phyloP scores from a whole-genome alignment of 2,797 vertebrate species.

The Gymnocypris eckloni region DNA sequence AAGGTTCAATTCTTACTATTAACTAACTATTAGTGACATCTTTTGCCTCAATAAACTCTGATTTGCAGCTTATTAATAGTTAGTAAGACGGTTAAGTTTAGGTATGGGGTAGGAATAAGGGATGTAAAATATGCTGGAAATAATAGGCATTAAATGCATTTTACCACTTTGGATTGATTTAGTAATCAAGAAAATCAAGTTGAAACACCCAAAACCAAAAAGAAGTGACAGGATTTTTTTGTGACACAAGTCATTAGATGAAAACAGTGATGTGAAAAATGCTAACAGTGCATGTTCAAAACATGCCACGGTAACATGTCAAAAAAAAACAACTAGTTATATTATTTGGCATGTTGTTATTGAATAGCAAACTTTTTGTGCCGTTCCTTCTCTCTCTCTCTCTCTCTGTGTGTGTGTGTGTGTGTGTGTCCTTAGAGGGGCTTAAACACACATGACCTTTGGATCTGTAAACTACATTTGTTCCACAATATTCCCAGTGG shows the following conservation, averaged over 20 bases:
- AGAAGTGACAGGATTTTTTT: background rate
- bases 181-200: background rate
- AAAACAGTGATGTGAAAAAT: background rate
- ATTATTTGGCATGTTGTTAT: background rate
- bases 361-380: background rate
- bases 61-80: background rate
- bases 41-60: background rate
- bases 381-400: background rate
- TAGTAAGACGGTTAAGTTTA: background rate
- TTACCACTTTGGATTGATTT: background rate
- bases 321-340: too few relatives aligned
- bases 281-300: background rate
- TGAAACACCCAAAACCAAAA: background rate
- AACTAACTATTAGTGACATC: background rate
- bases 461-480: conserved; percentile 67
- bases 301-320: background rate
- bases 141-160: too few relatives aligned
- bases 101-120: background rate
- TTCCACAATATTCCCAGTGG: conserved; percentile 45
- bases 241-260: background rate
- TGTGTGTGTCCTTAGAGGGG: conserved; percentile 12
- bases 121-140: background rate
- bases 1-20: background rate
- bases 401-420: background rate
- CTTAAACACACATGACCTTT: conserved; percentile 77